Base-by-base conservation (phyloP, 1,140 invertebrate genomes). In the Mercenaria mercenaria region DNA sequence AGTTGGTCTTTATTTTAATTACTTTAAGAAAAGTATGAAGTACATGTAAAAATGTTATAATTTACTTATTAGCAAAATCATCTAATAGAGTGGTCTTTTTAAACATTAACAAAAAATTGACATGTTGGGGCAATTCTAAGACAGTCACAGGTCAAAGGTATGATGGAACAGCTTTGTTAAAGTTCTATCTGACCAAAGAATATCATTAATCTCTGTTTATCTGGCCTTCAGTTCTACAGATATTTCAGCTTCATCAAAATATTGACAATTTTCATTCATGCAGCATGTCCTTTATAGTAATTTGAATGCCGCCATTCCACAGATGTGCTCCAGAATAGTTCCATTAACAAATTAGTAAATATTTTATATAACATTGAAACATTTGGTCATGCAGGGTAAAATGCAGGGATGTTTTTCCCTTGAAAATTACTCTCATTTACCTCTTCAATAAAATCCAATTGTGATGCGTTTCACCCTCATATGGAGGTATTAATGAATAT, bases 281-380 rank as follows among this genome's bases (percentile, higher is more conserved):
- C 59, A 26, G 6, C 4, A n/a, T 26, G n/a, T 64, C 10, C 26
- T 64, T 64, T 64, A 64, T 64, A 29, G 59, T 29, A 29, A 29
- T 29, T 47, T 47, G n/a, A 72, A 72, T 72, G 29, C 18, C 11
- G 18, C 34, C 23, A 41, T 72, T 72, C 37, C 32, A 79, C 76
- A 79, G 76, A 59, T 50, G 29, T 56, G 76, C 20, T 50, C 26
- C n/a, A 15, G 50, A 90, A 83, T 82, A 43, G 67, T 56, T 61
- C 61, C 72, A 80, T 89, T 81, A 89, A 89, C 80, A 76, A 85
- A 85, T 85, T 85, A 85, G 83, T 85, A 85, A 74, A 85, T 85
- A 72, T 85, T 85, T 72, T 72, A 56, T 67, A 85, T 41, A 72
- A 52, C 67, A 85, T 74, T 50, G 47, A 74, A 72, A 20, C 50